Percentiles rank a stretch among this genome's conserved stretches.
Conservation (phyloP, 2,888 invertebrate species). For the Minunthozetes semirufus region DNA sequence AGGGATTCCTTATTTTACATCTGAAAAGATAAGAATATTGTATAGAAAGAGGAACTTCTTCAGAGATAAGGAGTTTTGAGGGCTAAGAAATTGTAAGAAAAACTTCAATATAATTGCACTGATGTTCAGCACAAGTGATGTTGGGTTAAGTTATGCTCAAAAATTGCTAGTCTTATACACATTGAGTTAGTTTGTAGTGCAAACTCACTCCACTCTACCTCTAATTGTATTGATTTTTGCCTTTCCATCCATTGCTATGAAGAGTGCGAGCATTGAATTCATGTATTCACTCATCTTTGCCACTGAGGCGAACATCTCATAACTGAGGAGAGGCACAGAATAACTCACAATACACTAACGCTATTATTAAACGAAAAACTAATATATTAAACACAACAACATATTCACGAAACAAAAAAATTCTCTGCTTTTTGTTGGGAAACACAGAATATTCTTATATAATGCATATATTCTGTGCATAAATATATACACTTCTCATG, state of each 20-base stretch:
- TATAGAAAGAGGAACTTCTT: not conserved
- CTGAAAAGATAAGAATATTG: not conserved
- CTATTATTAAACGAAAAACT: constrained; percentile 1
- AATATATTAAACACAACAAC: constrained; percentile 1
- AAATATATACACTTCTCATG: not conserved
- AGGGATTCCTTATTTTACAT: constrained; percentile 13
- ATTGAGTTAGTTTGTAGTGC: not conserved
- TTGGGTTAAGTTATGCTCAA: not conserved
- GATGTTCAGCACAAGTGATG: not conserved
- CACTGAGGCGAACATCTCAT: not conserved
- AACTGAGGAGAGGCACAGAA: not conserved
- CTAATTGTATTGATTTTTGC: not conserved
- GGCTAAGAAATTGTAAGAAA: not conserved
- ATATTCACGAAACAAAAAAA: too few species aligned
- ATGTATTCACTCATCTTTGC: not conserved
- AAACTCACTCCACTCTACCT: not conserved
- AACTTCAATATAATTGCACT: not conserved
- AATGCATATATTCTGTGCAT: not conserved
- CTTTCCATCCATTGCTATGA: too few species aligned
- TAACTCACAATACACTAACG: not conserved
- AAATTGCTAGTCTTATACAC: not conserved
- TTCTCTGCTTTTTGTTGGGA: not conserved
- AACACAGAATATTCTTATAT: too few species aligned
- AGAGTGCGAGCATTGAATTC: not conserved
- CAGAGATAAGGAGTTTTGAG: not conserved